phyloP scores from a whole-genome alignment of 1,140 invertebrate species.

The Leptinotarsa defecta region DNA sequence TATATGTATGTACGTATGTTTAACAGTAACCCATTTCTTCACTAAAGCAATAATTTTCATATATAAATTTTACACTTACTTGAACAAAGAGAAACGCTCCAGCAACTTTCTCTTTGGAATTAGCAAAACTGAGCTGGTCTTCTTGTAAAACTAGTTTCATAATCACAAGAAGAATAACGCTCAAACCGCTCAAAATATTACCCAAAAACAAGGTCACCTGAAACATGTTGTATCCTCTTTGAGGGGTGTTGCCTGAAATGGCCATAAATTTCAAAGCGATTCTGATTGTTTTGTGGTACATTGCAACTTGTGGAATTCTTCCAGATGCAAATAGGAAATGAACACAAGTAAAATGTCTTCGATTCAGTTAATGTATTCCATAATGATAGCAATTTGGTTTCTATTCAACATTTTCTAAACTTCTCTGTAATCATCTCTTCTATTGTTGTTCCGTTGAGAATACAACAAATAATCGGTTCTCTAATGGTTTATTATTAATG shows the following conservation, averaged over 20 bases:
- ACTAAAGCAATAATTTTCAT: too few relatives aligned
- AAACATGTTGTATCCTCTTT: background rate
- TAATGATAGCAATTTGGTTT: background rate
- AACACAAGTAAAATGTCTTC: background rate
- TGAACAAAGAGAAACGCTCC: background rate
- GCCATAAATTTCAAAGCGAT: background rate
- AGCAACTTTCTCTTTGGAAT: background rate
- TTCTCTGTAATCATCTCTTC: too few relatives aligned
- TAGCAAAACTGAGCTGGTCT: background rate
- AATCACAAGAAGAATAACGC: background rate
- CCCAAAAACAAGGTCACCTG: background rate
- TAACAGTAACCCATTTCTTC: too few relatives aligned
- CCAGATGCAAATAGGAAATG: background rate
- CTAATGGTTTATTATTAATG: too few relatives aligned
- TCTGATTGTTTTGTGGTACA: background rate
- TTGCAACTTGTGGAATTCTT: background rate
- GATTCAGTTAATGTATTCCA: background rate
- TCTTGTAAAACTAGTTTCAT: background rate
- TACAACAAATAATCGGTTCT: too few relatives aligned
- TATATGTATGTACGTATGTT: too few relatives aligned
- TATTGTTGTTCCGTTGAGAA: too few relatives aligned
- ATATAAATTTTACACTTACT: background rate
- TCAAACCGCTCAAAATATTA: background rate
- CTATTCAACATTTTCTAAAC: conserved; percentile 1
- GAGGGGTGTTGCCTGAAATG: background rate